Evolutionary conservation across 2,888 invertebrate genomes (phyloP).

Genomic region (Sphecodes monilicornis): DNA sequence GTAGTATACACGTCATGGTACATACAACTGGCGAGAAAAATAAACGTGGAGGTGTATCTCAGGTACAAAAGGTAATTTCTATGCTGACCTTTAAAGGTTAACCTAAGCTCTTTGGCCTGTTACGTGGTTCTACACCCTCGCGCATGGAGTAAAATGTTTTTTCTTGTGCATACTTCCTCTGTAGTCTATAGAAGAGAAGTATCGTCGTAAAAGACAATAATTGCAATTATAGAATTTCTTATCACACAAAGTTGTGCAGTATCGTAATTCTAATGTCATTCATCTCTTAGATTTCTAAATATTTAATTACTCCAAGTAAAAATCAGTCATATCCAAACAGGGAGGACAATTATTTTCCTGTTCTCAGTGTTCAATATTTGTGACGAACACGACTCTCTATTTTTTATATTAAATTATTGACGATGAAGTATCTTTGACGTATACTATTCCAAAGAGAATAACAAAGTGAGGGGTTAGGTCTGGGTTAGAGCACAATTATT

Average conservation of each 20-base stretch:
- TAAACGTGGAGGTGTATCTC: neutral
- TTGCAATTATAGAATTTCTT: neutral
- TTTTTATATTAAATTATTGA: no score
- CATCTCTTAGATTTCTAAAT: no score
- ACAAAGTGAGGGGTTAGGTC: no score
- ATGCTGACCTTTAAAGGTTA: conserved; percentile 25
- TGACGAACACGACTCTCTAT: no score
- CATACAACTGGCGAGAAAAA: neutral
- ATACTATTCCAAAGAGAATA: no score
- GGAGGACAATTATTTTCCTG: no score
- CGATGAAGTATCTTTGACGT: no score
- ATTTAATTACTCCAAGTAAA: no score
- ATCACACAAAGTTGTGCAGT: no score
- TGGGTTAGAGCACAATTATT: no score
- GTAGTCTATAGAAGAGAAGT: neutral
- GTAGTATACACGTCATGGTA: neutral
- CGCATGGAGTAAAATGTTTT: neutral
- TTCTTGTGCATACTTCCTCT: neutral
- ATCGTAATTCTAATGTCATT: neutral
- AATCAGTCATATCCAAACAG: no score
- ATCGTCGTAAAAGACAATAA: neutral
- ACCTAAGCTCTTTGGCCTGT: neutral
- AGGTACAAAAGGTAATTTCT: neutral
- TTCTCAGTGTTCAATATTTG: no score
- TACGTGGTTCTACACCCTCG: neutral